phyloP scores from a whole-genome alignment of 2,113 vertebrate genomes.

The Cochlearius cochlearius region DNA sequence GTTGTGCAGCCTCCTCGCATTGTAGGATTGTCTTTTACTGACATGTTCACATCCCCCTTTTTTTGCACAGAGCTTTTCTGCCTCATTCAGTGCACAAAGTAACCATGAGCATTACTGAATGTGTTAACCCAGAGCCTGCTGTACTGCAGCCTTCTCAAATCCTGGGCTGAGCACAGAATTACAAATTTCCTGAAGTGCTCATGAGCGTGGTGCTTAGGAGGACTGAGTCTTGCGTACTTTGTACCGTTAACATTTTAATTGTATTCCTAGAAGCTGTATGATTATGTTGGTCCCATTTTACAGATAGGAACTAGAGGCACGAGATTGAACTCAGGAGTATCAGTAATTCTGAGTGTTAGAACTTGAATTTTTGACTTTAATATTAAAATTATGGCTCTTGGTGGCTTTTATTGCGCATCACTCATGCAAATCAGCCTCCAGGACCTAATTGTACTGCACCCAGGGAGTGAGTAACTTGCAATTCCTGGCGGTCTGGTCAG shows the following conservation, averaged over 20 bases:
- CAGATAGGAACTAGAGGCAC: background rate
- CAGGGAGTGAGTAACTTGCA: background rate
- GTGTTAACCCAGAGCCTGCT: background rate
- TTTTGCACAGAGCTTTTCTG: background rate
- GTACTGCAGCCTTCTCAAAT: background rate
- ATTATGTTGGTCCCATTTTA: background rate
- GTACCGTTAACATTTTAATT: background rate
- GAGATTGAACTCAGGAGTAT: background rate
- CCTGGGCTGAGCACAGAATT: background rate
- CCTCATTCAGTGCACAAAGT: background rate
- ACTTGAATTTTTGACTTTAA: background rate
- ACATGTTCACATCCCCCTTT: background rate
- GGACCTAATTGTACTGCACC: background rate
- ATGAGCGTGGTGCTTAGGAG: background rate
- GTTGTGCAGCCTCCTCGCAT: accelerated
- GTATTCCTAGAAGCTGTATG: background rate
- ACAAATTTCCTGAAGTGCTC: background rate
- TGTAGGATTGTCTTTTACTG: background rate
- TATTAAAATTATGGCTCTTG: background rate
- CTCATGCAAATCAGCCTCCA: background rate
- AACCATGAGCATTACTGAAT: background rate
- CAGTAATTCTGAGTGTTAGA: background rate
- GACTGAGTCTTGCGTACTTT: background rate
- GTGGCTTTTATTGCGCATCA: background rate
- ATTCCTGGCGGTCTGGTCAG: background rate